Percentiles rank a stretch among this genome's conserved stretches.
phyloP scores from a whole-genome alignment of 2,888 invertebrate species.

The Chloroclystis v-ata region DNA sequence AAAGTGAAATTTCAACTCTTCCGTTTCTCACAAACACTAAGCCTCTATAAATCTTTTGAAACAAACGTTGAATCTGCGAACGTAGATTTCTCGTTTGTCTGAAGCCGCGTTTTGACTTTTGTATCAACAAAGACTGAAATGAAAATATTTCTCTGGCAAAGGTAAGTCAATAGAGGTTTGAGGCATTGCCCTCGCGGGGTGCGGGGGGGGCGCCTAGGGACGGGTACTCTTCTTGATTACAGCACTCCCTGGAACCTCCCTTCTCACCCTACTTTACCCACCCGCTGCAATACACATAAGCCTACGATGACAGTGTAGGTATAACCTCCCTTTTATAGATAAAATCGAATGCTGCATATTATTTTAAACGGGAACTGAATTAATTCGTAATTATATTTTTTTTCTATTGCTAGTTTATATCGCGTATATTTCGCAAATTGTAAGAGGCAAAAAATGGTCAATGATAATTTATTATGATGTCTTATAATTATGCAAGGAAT shows the following conservation, averaged over 20 bases:
- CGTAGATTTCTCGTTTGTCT: constrained; percentile 28
- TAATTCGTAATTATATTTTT: too few species aligned
- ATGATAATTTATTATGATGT: too few species aligned
- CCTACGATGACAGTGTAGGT: constrained; percentile 56
- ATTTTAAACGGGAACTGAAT: background rate
- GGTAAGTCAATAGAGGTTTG: constrained; percentile 75
- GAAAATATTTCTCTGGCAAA: constrained; percentile 63
- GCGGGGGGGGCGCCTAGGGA: constrained; percentile 59
- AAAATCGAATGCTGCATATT: constrained; percentile 23
- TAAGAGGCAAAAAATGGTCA: too few species aligned
- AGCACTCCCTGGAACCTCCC: constrained; percentile 53
- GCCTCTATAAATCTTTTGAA: constrained; percentile 1
- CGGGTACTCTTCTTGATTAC: constrained; percentile 79
- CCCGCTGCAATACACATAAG: constrained; percentile 57
- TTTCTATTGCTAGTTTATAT: too few species aligned
- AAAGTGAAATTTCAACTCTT: background rate
- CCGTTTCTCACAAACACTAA: background rate
- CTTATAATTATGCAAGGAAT: too few species aligned
- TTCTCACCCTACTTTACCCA: constrained; percentile 40
- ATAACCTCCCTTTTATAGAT: constrained; percentile 43
- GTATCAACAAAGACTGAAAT: constrained; percentile 63
- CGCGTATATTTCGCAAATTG: too few species aligned
- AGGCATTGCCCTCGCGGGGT: constrained; percentile 68
- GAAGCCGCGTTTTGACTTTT: constrained; percentile 49
- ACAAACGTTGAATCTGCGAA: constrained; percentile 18